Percentiles rank a stretch among this genome's conserved stretches.
Evolutionary conservation across 2,797 vertebrate species (phyloP).

Genomic region (Peromyscus aztecus): DNA sequence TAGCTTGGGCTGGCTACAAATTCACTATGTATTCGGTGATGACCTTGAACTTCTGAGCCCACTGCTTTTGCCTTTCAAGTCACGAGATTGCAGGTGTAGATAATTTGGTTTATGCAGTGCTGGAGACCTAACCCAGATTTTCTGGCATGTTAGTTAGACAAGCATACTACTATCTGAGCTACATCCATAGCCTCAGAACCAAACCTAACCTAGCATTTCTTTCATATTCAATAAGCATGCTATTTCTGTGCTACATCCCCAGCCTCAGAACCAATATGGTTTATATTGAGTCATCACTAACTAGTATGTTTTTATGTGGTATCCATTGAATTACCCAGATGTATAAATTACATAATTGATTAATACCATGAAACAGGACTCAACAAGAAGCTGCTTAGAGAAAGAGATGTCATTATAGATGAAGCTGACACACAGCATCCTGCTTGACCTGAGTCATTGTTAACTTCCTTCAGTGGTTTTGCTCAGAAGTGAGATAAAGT

Average conservation of each 20-base stretch:
- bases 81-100: neutral
- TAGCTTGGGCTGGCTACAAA: neutral
- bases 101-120: neutral
- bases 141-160: neutral
- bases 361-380: neutral
- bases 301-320: neutral
- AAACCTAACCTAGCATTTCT: too few species aligned
- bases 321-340: neutral
- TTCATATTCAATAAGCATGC: neutral
- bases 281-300: neutral
- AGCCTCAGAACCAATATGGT: neutral
- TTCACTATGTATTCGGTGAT: neutral
- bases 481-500: slow-evolving; percentile 3
- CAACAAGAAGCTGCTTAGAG: neutral
- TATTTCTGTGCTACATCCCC: neutral
- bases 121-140: neutral
- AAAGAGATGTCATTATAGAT: neutral
- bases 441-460: neutral
- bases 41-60: neutral
- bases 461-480: neutral
- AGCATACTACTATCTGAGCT: neutral
- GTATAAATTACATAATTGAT: neutral
- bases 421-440: neutral
- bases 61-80: neutral
- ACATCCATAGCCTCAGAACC: neutral